Conservation (phyloP, 2,113 vertebrate genomes). For the Micronisus gabar region DNA sequence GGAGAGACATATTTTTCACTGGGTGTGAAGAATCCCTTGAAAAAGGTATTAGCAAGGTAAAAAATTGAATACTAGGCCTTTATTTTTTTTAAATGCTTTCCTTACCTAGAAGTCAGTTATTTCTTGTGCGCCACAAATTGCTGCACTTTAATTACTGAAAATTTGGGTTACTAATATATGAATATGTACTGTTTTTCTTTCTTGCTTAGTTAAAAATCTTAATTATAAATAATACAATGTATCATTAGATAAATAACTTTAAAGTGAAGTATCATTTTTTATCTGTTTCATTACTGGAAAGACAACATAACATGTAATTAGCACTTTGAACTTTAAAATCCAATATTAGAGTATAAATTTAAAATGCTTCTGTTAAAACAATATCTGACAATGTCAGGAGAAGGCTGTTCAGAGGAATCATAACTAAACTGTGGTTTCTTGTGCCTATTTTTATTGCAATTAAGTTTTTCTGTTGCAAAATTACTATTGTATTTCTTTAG, state of each 20-base stretch:
- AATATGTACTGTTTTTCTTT: not conserved
- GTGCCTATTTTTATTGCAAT: not conserved
- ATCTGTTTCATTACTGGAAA: not conserved
- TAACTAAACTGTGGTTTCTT: not conserved
- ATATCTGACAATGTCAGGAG: not conserved
- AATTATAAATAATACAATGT: not conserved
- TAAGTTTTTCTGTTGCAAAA: not conserved
- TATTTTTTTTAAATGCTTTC: not conserved
- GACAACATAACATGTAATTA: not conserved
- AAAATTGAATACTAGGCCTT: not conserved
- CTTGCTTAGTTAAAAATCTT: not conserved
- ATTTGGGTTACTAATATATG: not conserved
- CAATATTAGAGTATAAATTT: not conserved
- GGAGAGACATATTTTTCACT: slow-evolving; percentile 80
- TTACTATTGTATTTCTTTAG: not conserved
- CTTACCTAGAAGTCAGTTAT: not conserved
- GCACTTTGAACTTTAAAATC: not conserved
- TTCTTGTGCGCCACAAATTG: not conserved
- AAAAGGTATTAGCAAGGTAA: slow-evolving; percentile 83
- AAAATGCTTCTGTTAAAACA: not conserved
- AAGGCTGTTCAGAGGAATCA: not conserved
- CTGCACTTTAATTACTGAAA: not conserved
- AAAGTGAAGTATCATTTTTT: not conserved
- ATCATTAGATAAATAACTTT: not conserved
- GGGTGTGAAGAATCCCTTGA: slow-evolving; percentile 85